phyloP scores from a whole-genome alignment of 1,140 invertebrate genomes.

The Meloidogyne exigua region DNA sequence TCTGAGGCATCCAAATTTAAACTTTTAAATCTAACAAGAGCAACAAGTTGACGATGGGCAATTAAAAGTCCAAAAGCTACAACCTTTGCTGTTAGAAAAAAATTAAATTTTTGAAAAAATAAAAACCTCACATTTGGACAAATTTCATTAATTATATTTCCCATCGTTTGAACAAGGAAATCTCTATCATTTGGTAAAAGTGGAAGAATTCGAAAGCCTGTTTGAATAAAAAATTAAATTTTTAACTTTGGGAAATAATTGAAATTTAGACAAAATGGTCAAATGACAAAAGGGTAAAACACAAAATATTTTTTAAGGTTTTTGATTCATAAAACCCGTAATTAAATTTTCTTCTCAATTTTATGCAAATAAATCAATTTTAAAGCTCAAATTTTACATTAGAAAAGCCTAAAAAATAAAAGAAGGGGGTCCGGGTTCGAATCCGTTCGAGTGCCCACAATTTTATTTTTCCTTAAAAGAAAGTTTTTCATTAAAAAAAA shows the following conservation, averaged over 20 bases:
- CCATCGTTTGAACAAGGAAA: constrained; percentile 49
- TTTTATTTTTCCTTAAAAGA: too few species aligned
- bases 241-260: neutral
- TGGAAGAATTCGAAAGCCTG: constrained; percentile 50
- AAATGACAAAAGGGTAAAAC: neutral
- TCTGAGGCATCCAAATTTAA: constrained; percentile 45
- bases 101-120: neutral
- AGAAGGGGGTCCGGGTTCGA: neutral
- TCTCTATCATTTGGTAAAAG: constrained; percentile 42
- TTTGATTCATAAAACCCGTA: too few species aligned
- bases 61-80: constrained; percentile 49
- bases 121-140: constrained; percentile 37
- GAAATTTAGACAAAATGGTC: neutral
- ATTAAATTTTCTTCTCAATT: too few species aligned
- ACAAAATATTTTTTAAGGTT: too few species aligned
- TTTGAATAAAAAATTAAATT: constrained; percentile 24
- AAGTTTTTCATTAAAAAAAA: too few species aligned
- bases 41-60: constrained; percentile 50
- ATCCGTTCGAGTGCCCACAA: neutral
- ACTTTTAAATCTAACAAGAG: constrained; percentile 46
- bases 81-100: constrained; percentile 32
- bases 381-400: too few species aligned
- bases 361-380: too few species aligned
- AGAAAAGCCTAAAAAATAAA: too few species aligned
- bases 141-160: constrained; percentile 39